Evolutionary conservation across 2,113 vertebrate species (phyloP).

Genomic region (Strix aluco): DNA sequence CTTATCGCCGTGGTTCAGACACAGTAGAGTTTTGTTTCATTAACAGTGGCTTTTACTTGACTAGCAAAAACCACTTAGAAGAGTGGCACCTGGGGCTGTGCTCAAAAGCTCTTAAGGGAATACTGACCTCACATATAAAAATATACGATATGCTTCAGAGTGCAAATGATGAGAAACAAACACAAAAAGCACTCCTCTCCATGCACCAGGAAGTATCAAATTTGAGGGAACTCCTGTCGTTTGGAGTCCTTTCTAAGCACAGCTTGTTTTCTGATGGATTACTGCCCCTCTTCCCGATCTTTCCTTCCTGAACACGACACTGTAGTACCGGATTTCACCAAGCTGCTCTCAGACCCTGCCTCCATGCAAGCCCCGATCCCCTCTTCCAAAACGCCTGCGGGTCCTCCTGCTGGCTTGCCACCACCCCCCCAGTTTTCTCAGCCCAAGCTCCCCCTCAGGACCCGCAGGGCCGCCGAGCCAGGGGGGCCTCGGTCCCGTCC

Average conservation of each 20-base stretch:
- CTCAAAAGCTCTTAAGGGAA: neutral
- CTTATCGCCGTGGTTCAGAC: neutral
- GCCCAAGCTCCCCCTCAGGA: rapidly evolving
- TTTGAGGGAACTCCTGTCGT: neutral
- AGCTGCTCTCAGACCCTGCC: rapidly evolving
- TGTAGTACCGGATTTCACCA: rapidly evolving
- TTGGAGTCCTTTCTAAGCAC: neutral
- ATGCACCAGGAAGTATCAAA: neutral
- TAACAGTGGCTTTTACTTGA: neutral
- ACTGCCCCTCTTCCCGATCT: neutral
- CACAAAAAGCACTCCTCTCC: neutral
- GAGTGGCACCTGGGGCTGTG: neutral
- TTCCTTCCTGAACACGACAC: neutral
- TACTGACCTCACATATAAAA: neutral
- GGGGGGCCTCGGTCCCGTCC: too few relatives aligned
- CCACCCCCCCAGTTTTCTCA: rapidly evolving
- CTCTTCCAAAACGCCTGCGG: neutral
- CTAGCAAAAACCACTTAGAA: neutral
- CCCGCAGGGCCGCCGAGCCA: neutral
- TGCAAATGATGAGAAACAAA: rapidly evolving
- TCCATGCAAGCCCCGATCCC: rapidly evolving
- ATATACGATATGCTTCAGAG: neutral
- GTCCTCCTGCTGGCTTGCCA: neutral
- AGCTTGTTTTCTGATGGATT: neutral
- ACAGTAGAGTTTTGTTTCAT: neutral